Evolutionary conservation across 2,888 invertebrate genomes (phyloP), one percentile per base, ranked within the genome.

Genomic region (Leptinotarsa rubiginosa): DNA sequence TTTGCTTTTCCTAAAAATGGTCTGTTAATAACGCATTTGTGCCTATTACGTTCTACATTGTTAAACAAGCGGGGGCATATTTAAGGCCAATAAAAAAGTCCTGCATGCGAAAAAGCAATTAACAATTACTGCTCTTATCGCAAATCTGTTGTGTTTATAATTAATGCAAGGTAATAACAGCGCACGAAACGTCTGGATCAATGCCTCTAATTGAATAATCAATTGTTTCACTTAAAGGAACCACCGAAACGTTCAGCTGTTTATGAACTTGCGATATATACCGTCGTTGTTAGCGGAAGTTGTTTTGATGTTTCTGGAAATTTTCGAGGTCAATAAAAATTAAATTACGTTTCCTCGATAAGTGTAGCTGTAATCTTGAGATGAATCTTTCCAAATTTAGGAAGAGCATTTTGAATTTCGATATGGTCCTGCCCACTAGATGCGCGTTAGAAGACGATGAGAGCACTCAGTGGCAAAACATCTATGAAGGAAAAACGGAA

Each of bases 111-210:
- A 88, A 87, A 86, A 84, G 87, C 87, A 88, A 88, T 88, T 88
- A 88, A 88, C 87, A 88, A 88, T 88, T 87, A 87, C 86, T 83
- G 82, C 82, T 79, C 87, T 87, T 87, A 87, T 87, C 87, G 84
- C 85, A 86, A 87, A 88, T 88, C 88, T 86, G 87, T 87, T 87
- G 86, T 87, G 87, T 88, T 88, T 87, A 88, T 87, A 87, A 88
- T 87, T 88, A 88, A 88, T 87, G 87, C 86, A 82, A 83, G 82
- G 87, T 87, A 87, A 88, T 88, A 87, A 87, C 86, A 85, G 85
- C 81, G 86, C 88, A 88, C 87, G 88, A 85, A 85, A 86, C 81
- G 81, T 49, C 76, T 78, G 83, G 86, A 87, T 87, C 87, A 85
- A 87, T 87, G 86, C 81, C 81, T 82, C 83, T 87, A 87, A 87